phyloP scores from a whole-genome alignment of 2,797 vertebrate species.

The Bovichtus variegatus region DNA sequence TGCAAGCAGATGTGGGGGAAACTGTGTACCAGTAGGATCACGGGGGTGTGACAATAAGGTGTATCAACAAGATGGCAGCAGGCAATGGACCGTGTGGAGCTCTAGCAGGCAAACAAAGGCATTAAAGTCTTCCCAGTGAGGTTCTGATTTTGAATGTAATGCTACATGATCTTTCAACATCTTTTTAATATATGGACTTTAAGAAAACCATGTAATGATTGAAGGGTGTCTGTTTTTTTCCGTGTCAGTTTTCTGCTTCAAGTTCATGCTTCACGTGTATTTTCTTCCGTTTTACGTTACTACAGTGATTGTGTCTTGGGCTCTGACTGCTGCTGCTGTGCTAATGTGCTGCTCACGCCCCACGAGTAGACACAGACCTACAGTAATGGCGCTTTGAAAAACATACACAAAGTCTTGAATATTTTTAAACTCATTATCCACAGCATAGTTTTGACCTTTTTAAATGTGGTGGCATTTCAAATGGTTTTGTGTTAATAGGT shows the following conservation, averaged over 20 bases:
- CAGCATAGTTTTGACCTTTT: background rate
- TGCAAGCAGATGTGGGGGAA: constrained; percentile 54
- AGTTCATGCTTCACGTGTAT: background rate
- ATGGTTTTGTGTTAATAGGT: background rate
- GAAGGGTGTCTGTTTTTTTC: background rate
- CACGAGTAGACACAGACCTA: background rate
- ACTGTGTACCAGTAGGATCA: constrained; percentile 53
- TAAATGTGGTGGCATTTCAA: constrained; percentile 1
- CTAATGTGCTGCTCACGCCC: background rate
- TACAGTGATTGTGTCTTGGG: background rate
- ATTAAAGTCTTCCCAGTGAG: constrained; percentile 4
- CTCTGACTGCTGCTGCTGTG: background rate
- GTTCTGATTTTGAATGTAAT: background rate
- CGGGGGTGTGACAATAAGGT: constrained; percentile 57
- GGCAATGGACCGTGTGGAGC: constrained; percentile 48
- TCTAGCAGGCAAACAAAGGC: constrained; percentile 18
- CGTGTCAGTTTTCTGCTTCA: background rate
- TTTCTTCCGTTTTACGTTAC: background rate
- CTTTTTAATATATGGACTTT: background rate
- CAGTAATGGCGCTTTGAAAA: background rate
- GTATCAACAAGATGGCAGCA: constrained; percentile 49
- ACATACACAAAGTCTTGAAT: background rate
- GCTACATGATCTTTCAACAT: background rate
- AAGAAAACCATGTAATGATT: background rate
- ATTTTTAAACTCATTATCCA: background rate